Base-by-base conservation (phyloP, 2,797 vertebrate genomes). In the Acipenser transmontanus region DNA sequence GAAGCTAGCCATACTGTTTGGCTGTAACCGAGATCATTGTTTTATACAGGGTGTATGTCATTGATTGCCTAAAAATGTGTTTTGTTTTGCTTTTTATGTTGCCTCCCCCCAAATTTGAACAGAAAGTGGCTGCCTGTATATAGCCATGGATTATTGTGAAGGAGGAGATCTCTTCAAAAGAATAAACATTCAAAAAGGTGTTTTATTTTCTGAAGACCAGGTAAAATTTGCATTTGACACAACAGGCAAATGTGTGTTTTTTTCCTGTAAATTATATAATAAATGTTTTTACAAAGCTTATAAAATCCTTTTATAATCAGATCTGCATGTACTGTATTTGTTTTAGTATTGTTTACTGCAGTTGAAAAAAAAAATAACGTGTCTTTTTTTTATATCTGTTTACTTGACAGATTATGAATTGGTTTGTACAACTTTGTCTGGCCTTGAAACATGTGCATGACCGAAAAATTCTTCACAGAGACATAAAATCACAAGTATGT, bases 91-190 rank as follows among this genome's bases (percentile, higher is more conserved):
- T 48, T 79, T 74, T 68, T 20, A 66, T 71, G 7, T 72, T 3
- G 34, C 34, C 20, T n/a, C 20, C 34, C 34, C 34, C 34, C 0
- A 4, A 3, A 34, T 81, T 82, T 82, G 49, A 34, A n/a, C 78
- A 99, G 97, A 99, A 90, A 89, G 87, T 20, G 97, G 97, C 4
- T 95, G 93, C 81, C 89, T 99, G 50, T 99, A 95, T 74, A 99
- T 99, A 73, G 96, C 99, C 67, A 99, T 99, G 97, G 97, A 98
- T 85, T 99, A 98, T 76, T 99, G 97, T 84, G 97, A 98, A 82
- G 97, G 97, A 71, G 97, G 97, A 65, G 97, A 99, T 73, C 85
- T 99, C 6, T 99, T 96, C 83, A 97, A 94, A 87, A 93, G 94
- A 85, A 99, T 99, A 81, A 99, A 98, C 83, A 90, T 94, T 69